Percentiles rank a stretch among this genome's conserved stretches.
phyloP scores from a whole-genome alignment of 2,888 invertebrate species.

The Lysandra bellargus region DNA sequence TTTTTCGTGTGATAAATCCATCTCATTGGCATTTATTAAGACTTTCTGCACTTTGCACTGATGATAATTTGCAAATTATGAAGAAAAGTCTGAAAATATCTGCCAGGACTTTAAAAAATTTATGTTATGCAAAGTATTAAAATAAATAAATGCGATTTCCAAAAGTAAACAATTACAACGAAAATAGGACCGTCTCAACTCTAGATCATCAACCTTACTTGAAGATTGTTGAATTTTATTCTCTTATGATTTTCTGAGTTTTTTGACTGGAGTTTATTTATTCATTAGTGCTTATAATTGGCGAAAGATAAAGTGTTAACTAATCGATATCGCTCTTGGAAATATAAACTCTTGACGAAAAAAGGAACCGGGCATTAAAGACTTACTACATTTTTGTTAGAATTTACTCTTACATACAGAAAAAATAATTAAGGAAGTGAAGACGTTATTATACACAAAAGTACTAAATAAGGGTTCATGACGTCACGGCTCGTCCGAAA shows the following conservation, averaged over 20 bases:
- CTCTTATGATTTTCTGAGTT: no score
- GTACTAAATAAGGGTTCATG: constrained; percentile 6
- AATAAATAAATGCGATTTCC: not conserved
- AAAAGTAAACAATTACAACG: not conserved
- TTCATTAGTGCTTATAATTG: no score
- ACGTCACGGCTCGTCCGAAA: not conserved
- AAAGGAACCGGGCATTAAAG: no score
- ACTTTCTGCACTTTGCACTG: not conserved
- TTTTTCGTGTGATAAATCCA: no score
- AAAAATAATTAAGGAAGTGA: not conserved
- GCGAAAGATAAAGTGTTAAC: no score
- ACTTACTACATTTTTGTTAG: no score
- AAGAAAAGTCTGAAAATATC: not conserved
- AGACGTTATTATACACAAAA: not conserved
- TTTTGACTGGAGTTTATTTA: no score
- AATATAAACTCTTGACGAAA: no score
- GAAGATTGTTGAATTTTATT: no score
- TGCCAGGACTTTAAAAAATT: not conserved
- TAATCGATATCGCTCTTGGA: no score
- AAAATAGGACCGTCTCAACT: no score
- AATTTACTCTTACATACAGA: no score
- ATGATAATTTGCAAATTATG: not conserved
- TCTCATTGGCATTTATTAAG: not conserved
- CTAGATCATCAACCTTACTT: not conserved
- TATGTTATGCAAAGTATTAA: not conserved